Conservation (phyloP, 1,140 invertebrate species). For the Papilio aristodemus region DNA sequence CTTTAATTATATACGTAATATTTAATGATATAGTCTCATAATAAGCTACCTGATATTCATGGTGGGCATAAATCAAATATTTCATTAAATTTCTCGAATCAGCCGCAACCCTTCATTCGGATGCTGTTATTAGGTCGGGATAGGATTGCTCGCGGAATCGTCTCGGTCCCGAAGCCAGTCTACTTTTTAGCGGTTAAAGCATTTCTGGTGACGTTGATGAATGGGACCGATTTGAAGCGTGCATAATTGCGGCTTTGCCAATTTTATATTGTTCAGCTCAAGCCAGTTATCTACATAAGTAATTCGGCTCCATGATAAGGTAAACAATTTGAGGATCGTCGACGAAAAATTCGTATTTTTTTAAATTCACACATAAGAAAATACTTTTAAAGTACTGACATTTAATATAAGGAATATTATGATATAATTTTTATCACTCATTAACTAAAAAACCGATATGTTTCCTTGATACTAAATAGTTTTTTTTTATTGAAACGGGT, state of each 20-base stretch:
- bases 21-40: slow-evolving; percentile 79
- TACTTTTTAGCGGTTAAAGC: slow-evolving; percentile 57
- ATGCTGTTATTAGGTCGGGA: slow-evolving; percentile 62
- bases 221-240: slow-evolving; percentile 59
- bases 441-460: too few relatives aligned
- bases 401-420: too few relatives aligned
- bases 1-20: slow-evolving; percentile 79
- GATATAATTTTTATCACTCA: too few relatives aligned
- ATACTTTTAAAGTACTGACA: background rate
- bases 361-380: background rate
- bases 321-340: slow-evolving; percentile 7
- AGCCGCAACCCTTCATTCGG: slow-evolving; percentile 70
- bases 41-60: slow-evolving; percentile 76
- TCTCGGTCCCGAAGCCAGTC: slow-evolving; percentile 42
- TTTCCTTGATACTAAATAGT: too few relatives aligned
- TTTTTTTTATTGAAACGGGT: too few relatives aligned
- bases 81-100: slow-evolving; percentile 74
- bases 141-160: slow-evolving; percentile 57
- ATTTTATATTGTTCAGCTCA: slow-evolving; percentile 38
- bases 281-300: slow-evolving; percentile 28
- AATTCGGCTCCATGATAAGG: slow-evolving; percentile 1
- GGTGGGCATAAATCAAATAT: slow-evolving; percentile 78
- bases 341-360: background rate
- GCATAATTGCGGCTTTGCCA: slow-evolving; percentile 46
- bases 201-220: slow-evolving; percentile 68